Evolutionary conservation across 2,888 invertebrate genomes (phyloP).

Genomic region (Conus canariensis): DNA sequence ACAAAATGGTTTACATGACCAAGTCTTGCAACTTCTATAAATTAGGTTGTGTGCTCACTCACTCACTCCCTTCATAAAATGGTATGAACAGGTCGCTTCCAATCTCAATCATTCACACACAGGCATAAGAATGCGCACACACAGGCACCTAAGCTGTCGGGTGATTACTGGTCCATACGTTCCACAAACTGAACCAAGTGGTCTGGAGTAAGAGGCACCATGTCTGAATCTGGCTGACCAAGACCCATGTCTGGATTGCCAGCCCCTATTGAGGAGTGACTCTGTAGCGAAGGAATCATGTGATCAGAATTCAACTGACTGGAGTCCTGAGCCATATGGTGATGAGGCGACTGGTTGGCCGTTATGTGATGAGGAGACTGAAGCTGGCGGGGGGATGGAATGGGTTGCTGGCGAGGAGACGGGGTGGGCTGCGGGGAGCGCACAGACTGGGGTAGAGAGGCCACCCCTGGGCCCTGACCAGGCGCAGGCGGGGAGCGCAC

Average conservation of each 20-base stretch:
- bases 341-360: slow-evolving; percentile 77
- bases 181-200: slow-evolving; percentile 94
- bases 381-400: slow-evolving; percentile 78
- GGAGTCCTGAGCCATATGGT: slow-evolving; percentile 79
- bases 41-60: background rate
- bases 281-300: slow-evolving; percentile 77
- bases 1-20: background rate
- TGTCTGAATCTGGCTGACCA: slow-evolving; percentile 71
- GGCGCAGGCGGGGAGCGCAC: slow-evolving; percentile 87
- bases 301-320: slow-evolving; percentile 81
- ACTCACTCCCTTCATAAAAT: background rate
- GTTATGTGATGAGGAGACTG: slow-evolving; percentile 77
- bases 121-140: background rate
- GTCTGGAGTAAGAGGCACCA: slow-evolving; percentile 90
- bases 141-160: background rate
- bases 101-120: background rate
- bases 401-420: slow-evolving; percentile 83
- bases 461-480: slow-evolving; percentile 79
- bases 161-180: slow-evolving; percentile 52
- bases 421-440: slow-evolving; percentile 89
- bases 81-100: background rate
- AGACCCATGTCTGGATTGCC: slow-evolving; percentile 70
- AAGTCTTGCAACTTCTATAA: background rate
- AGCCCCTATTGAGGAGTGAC: slow-evolving; percentile 62
- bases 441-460: slow-evolving; percentile 80